Percentiles rank a stretch among this genome's conserved stretches.
phyloP scores from a whole-genome alignment of 2,113 vertebrate genomes.

The Uria aalge region DNA sequence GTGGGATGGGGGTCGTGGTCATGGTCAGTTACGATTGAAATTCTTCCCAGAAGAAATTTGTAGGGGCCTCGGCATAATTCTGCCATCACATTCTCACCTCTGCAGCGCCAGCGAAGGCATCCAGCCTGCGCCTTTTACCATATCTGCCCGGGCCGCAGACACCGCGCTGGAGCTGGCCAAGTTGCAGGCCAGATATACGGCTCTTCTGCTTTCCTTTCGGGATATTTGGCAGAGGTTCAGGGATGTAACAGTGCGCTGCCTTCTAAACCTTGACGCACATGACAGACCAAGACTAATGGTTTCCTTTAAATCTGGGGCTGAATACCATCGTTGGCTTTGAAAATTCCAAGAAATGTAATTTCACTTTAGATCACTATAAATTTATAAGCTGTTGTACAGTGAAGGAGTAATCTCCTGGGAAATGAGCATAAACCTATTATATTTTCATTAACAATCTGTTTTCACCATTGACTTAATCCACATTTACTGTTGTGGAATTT shows the following conservation, averaged over 20 bases:
- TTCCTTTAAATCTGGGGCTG: slow-evolving; percentile 70
- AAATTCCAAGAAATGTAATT: slow-evolving; percentile 70
- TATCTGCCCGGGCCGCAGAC: neutral
- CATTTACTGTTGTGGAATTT: slow-evolving; percentile 64
- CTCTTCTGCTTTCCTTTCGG: slow-evolving; percentile 28
- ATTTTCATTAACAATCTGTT: slow-evolving; percentile 73
- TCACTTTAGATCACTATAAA: slow-evolving; percentile 70
- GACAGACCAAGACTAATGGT: slow-evolving; percentile 70
- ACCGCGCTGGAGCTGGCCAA: slow-evolving; percentile 2
- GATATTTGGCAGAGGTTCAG: slow-evolving; percentile 45
- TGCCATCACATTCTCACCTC: slow-evolving; percentile 48
- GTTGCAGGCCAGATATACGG: slow-evolving; percentile 43
- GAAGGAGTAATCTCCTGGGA: slow-evolving; percentile 61
- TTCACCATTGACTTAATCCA: slow-evolving; percentile 59
- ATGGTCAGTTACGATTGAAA: slow-evolving; percentile 4
- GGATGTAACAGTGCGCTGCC: slow-evolving; percentile 41
- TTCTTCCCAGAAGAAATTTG: slow-evolving; percentile 23
- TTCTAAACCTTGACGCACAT: slow-evolving; percentile 67
- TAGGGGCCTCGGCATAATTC: neutral
- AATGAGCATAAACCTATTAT: slow-evolving; percentile 61
- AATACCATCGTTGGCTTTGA: slow-evolving; percentile 62
- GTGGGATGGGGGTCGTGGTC: slow-evolving; percentile 10
- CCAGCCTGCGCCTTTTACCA: neutral
- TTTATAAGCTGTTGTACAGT: slow-evolving; percentile 68
- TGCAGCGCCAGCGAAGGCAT: fast-evolving